Evolutionary conservation across 37 sponge, comb jelly and placozoan genomes (phyloP).

Genomic region (Geodia barretti): DNA sequence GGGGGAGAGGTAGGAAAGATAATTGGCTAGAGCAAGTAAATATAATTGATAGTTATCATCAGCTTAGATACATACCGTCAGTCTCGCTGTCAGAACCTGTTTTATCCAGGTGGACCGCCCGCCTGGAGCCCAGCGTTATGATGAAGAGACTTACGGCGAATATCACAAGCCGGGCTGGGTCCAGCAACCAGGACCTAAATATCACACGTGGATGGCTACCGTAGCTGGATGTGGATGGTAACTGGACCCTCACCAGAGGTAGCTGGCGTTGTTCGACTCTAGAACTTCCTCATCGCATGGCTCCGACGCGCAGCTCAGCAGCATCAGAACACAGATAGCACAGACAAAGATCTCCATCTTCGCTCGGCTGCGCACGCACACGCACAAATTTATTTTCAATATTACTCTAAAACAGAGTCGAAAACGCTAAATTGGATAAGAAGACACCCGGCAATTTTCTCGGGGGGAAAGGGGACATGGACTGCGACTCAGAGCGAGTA

Average conservation of each 20-base stretch:
- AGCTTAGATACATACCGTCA: conserved; percentile 17
- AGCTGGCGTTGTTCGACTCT: too few species aligned
- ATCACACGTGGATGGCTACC: too few species aligned
- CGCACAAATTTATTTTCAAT: too few species aligned
- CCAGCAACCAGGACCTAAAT: conserved; percentile 1
- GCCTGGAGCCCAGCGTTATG: conserved; percentile 29
- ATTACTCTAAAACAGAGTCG: too few species aligned
- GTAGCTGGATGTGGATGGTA: too few species aligned
- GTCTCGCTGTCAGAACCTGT: not conserved
- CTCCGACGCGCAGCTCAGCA: not conserved
- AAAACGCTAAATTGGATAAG: too few species aligned
- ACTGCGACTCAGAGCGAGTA: conserved; percentile 54
- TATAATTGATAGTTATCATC: not conserved
- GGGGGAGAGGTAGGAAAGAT: not conserved
- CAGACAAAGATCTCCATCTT: not conserved
- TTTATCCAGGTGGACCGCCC: conserved; percentile 44
- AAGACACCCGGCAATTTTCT: too few species aligned
- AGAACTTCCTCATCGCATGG: not conserved
- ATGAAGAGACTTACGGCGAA: conserved; percentile 27
- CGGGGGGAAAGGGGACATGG: too few species aligned
- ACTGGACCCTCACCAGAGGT: too few species aligned
- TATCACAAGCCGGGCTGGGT: conserved; percentile 18
- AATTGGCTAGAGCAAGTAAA: too few species aligned
- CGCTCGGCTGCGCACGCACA: too few species aligned
- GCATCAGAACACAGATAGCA: not conserved